phyloP scores from a whole-genome alignment of 2,888 invertebrate genomes.

The Piscicola geometra region DNA sequence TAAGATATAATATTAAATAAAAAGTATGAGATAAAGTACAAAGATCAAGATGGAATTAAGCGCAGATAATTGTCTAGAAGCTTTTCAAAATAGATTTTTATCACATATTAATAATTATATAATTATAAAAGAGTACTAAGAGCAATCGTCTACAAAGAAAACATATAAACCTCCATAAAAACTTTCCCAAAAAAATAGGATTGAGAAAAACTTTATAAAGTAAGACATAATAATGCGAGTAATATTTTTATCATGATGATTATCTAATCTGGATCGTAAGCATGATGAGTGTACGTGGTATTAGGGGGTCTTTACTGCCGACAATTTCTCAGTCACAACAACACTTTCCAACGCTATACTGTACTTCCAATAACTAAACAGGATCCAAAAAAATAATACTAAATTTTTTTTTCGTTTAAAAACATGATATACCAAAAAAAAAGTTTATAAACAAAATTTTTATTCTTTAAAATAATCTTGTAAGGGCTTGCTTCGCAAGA shows the following conservation, averaged over 20 bases:
- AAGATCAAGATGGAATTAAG: conserved; percentile 1
- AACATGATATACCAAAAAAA: too few species aligned
- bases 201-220: not conserved
- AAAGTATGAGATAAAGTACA: not conserved
- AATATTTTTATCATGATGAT: not conserved
- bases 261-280: not conserved
- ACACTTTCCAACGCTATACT: not conserved
- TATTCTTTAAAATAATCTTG: too few species aligned
- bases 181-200: not conserved
- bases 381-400: too few species aligned
- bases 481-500: too few species aligned
- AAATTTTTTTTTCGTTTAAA: too few species aligned
- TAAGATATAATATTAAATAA: too few species aligned
- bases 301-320: conserved; percentile 5
- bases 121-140: not conserved
- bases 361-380: too few species aligned
- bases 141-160: not conserved
- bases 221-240: not conserved
- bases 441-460: too few species aligned
- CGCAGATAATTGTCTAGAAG: not conserved
- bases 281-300: not conserved
- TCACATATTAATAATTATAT: not conserved
- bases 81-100: not conserved
- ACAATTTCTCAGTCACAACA: not conserved
- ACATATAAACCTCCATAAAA: not conserved